phyloP scores from a whole-genome alignment of 2,113 vertebrate species.

The Oostethus manadensis region DNA sequence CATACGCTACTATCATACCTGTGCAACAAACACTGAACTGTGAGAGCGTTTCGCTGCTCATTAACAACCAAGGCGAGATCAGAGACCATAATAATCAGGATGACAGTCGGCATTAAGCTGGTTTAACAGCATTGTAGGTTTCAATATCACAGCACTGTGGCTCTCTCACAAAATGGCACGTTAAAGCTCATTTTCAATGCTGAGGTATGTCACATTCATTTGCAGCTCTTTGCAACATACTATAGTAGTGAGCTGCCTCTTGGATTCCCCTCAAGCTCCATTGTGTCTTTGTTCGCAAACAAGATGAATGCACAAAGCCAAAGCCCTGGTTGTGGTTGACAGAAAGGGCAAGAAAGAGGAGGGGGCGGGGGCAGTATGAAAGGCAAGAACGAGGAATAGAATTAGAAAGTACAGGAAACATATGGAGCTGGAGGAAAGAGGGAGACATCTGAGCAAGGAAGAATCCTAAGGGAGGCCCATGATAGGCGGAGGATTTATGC shows the following conservation, averaged over 20 bases:
- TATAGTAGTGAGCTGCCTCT: slow-evolving; percentile 24
- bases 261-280: slow-evolving; percentile 36
- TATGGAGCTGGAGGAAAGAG: neutral
- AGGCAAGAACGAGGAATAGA: neutral
- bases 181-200: slow-evolving; percentile 32
- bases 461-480: slow-evolving; percentile 25
- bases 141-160: slow-evolving; percentile 27
- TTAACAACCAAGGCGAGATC: slow-evolving; percentile 53
- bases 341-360: slow-evolving; percentile 11
- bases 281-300: slow-evolving; percentile 30
- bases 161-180: slow-evolving; percentile 35
- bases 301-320: slow-evolving; percentile 46
- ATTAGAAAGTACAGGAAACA: neutral
- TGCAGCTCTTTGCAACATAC: slow-evolving; percentile 36
- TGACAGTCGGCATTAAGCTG: slow-evolving; percentile 50
- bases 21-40: slow-evolving; percentile 46
- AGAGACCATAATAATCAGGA: slow-evolving; percentile 47
- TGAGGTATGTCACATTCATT: slow-evolving; percentile 29
- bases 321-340: slow-evolving; percentile 18
- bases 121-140: slow-evolving; percentile 43
- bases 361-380: neutral
- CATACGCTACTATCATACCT: slow-evolving; percentile 42
- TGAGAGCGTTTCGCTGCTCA: slow-evolving; percentile 50
- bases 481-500: slow-evolving; percentile 43
- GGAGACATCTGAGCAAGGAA: slow-evolving; percentile 20